Percentiles rank a stretch among this genome's conserved stretches.
These are phyloP conservation scores for Agonopterix subpropinquella DNA, from an alignment of 2,888 invertebrate genomes.

Conservation along the genomic window DNA sequence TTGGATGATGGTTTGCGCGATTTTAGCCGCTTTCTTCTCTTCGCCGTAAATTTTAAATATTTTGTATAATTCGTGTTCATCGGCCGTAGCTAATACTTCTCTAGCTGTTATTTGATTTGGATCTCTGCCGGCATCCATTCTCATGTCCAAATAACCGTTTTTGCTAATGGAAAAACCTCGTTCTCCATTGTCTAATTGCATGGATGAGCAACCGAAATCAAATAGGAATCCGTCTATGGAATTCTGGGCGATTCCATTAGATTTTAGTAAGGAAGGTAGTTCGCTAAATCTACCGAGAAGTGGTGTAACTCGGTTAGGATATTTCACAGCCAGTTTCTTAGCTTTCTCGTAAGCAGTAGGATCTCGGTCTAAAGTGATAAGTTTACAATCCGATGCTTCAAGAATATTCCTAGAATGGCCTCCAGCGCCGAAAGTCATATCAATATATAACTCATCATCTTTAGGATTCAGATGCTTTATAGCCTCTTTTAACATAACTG, in stretches of 20 bases:
- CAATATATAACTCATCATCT: slow-evolving; percentile 81
- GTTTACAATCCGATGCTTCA: slow-evolving; percentile 77
- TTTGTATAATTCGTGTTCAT: slow-evolving; percentile 85
- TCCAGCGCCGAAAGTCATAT: slow-evolving; percentile 98
- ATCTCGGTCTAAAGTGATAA: slow-evolving; percentile 93
- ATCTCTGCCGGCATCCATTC: slow-evolving; percentile 89
- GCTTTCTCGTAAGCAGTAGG: slow-evolving; percentile 85
- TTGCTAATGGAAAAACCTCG: slow-evolving; percentile 91
- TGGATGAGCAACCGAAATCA: slow-evolving; percentile 96
- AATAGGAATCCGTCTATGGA: slow-evolving; percentile 91
- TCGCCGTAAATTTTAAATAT: slow-evolving; percentile 96
- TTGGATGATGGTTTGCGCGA: slow-evolving; percentile 91
- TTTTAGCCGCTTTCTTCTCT: slow-evolving; percentile 89
- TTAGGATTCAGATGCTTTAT: slow-evolving; percentile 79
- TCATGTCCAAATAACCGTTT: slow-evolving; percentile 95
- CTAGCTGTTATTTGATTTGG: slow-evolving; percentile 87
- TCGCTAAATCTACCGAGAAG: slow-evolving; percentile 93
- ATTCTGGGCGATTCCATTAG: slow-evolving; percentile 74
- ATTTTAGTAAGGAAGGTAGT: slow-evolving; percentile 79
- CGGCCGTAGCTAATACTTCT: slow-evolving; percentile 87
- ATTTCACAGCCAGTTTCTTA: slow-evolving; percentile 77
- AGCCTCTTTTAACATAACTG: slow-evolving; percentile 85
- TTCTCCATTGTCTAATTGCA: slow-evolving; percentile 90
- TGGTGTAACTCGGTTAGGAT: slow-evolving; percentile 84
- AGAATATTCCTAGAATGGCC: slow-evolving; percentile 89